Evolutionary conservation across 2,888 invertebrate genomes (phyloP), one percentile per base, ranked within the genome.

Genomic region (Noctuana brunneofusca): DNA sequence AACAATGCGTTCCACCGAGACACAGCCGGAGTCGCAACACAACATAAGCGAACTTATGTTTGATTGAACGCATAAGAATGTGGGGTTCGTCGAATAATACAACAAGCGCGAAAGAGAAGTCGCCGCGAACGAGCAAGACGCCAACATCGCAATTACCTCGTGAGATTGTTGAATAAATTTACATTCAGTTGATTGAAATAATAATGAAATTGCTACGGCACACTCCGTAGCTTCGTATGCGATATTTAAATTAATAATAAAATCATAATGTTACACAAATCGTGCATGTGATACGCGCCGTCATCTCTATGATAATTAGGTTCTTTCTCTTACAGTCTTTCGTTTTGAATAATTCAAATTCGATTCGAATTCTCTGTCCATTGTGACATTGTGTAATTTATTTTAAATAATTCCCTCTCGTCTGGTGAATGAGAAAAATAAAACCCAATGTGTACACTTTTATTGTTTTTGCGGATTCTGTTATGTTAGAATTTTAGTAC

Each of bases 121-220:
- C 63, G 65, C 56, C 60, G 66, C 67, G 69, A 58, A 70, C 64
- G 79, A 86, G 73, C 66, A 83, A 75, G 85, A 84, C 69, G 74
- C 68, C 75, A 71, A 73, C 74, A 84, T 81, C 87, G 89, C 90
- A 90, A 91, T 91, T 90, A 91, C 90, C 88, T 85, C 84, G 86
- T 89, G 89, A 90, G 90, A 91, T 89, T 90, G 89, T 90, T 89
- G 91, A 91, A 91, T 91, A 91, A 89, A 91, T 91, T 90, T 90
- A 90, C 91, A 90, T 91, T 89, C 84, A 87, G 87, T 88, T 90
- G 91, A 91, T 90, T 91, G 91, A 91, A 91, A 91, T 91, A 91
- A 90, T 91, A 90, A 91, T 90, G 91, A 91, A 89, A 89, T 90
- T 90, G 89, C 89, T 87, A 82, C 84, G 81, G 86, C 84, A 86